Base-by-base conservation (phyloP, 2,797 vertebrate species). In the Channa striata region DNA sequence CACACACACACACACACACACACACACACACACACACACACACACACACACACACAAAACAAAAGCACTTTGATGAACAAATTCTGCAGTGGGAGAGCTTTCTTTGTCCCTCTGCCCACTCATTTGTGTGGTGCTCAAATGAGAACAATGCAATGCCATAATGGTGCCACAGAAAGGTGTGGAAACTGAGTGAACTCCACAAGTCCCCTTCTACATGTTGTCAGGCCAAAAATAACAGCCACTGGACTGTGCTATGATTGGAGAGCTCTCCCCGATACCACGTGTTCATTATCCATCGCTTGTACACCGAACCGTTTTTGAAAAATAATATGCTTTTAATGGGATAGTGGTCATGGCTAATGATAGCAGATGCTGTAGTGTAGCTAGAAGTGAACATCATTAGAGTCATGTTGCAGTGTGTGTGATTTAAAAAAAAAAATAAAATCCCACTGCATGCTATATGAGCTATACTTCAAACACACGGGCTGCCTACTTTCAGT, bases 41-140 rank as follows among this genome's bases (percentile, higher is more conserved):
- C 53, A 54, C 25, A 44, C 71, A 69, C 77, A 40, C 80, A 64
- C 68, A 53, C 42, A 67, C 60, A 77, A 65, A 86, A 91, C 90
- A 92, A 92, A 92, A 82, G 87, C 52, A 71, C 78, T 90, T 92
- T 89, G 83, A 89, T 85, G 83, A 90, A 81, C 70, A 82, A 73
- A 87, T 93, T 90, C 84, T 91, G 85, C 91, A 83, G 85, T 43
- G 74, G 81, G 61, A 83, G 83, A 85, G 84, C 76, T 89, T 85
- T 77, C 85, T 90, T 91, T 94, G 90, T 90, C 69, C 68, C 64
- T 1, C 20, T 68, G 67, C 88, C 78, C 86, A 88, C 90, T 82
- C 85, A 44, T 66, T 78, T 80, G 74, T 84, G 65, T 75, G 68
- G 20, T 56, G 62, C 78, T 86, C 70, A 62, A 56, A 70, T 47